Conservation (phyloP, 2,797 vertebrate species). For the Dendrocincla tyrannina region DNA sequence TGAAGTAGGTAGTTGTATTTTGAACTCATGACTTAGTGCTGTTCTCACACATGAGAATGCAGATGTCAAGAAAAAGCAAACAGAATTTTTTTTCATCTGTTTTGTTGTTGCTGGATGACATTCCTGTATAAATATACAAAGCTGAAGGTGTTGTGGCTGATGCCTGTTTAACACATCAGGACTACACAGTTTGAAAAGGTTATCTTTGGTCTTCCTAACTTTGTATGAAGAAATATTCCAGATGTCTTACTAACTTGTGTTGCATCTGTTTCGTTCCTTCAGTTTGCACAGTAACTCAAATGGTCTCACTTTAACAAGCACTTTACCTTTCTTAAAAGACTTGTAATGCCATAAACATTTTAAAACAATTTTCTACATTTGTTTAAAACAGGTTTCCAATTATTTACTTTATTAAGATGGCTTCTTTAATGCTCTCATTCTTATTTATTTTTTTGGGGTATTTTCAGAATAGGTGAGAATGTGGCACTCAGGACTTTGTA, state of each 20-base stretch:
- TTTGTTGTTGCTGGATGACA: neutral
- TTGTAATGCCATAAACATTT: neutral
- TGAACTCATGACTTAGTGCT: neutral
- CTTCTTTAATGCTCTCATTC: neutral
- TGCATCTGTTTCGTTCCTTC: neutral
- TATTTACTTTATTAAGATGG: neutral
- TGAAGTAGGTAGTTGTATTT: neutral
- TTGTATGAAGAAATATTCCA: neutral
- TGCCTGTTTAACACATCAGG: accelerated
- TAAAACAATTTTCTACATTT: neutral
- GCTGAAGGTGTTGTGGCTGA: neutral
- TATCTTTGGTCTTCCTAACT: neutral
- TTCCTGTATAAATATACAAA: neutral
- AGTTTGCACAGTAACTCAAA: neutral
- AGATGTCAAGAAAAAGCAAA: neutral
- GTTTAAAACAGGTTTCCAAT: neutral
- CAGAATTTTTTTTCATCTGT: neutral
- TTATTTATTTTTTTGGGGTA: neutral
- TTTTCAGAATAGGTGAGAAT: neutral
- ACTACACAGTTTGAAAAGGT: neutral
- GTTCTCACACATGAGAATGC: neutral
- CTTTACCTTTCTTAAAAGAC: neutral
- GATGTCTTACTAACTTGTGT: neutral
- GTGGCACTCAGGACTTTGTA: neutral
- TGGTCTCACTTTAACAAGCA: neutral